phyloP scores from a whole-genome alignment of 1,140 invertebrate species.

The Batillaria attramentaria region DNA sequence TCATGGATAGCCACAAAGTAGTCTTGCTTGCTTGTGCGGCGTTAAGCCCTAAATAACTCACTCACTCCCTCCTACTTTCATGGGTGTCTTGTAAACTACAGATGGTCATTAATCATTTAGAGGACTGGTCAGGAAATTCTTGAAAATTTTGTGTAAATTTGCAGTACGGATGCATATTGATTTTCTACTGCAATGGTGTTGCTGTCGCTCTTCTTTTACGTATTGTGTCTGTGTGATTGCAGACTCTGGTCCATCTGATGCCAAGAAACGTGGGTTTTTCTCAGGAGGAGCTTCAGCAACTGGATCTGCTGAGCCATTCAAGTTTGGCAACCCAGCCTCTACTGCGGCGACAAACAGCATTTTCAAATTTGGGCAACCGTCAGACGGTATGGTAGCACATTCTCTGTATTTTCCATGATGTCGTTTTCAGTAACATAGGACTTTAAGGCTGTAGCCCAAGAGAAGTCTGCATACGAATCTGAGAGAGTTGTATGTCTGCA shows the following conservation, averaged over 20 bases:
- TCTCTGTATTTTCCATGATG: not conserved
- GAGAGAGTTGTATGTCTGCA: not conserved
- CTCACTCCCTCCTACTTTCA: too few relatives aligned
- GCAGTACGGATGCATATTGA: too few relatives aligned
- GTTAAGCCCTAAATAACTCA: too few relatives aligned
- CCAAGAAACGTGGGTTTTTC: not conserved
- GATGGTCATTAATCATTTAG: too few relatives aligned
- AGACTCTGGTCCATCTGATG: not conserved
- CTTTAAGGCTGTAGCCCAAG: not conserved
- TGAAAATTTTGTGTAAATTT: too few relatives aligned
- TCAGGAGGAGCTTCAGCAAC: not conserved
- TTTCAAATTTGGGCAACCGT: conserved; percentile 19
- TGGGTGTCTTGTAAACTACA: too few relatives aligned
- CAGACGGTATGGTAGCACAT: conserved; percentile 21
- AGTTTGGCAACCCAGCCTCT: conserved; percentile 2
- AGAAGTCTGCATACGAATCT: not conserved
- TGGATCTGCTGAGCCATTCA: conserved; percentile 12
- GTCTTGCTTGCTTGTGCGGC: too few relatives aligned
- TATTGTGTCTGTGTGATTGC: not conserved
- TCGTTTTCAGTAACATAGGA: not conserved
- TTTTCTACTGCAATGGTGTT: not conserved
- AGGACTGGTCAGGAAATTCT: too few relatives aligned
- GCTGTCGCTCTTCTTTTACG: not conserved
- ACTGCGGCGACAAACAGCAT: not conserved
- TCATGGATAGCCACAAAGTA: too few relatives aligned